These are phyloP conservation scores for Spilosoma lubricipeda DNA, from an alignment of 2,888 invertebrate species.

Conservation along the genomic window DNA sequence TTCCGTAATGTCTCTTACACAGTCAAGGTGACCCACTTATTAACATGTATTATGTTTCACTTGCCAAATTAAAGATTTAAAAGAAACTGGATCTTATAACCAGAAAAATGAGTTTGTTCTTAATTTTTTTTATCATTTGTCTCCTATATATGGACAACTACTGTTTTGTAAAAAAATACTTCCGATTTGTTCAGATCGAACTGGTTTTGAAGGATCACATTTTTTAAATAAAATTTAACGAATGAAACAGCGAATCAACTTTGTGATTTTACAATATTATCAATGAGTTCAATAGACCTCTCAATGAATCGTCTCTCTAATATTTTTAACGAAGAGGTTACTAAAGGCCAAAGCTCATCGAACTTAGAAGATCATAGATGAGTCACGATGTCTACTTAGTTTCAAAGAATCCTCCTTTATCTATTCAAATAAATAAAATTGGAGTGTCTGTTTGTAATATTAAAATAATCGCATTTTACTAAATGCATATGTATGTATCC, in stretches of 20 bases:
- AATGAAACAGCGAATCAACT: background rate
- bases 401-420: background rate
- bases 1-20: background rate
- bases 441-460: too few relatives aligned
- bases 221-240: background rate
- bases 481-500: too few relatives aligned
- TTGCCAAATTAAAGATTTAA: background rate
- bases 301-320: background rate
- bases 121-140: slow-evolving; percentile 15
- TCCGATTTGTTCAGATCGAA: slow-evolving; percentile 31
- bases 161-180: slow-evolving; percentile 24
- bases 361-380: background rate
- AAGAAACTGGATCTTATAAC: slow-evolving; percentile 9
- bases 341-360: slow-evolving; percentile 1
- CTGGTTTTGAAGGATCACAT: slow-evolving; percentile 12
- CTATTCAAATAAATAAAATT: too few relatives aligned
- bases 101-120: background rate
- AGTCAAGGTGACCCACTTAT: background rate
- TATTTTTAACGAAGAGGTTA: background rate
- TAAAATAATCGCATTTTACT: too few relatives aligned
- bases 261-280: background rate
- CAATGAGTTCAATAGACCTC: background rate
- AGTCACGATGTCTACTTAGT: background rate
- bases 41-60: background rate
- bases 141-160: slow-evolving; percentile 30